A percentile compares a stretch with the other conserved stretches of the same genome.
Conservation (phyloP, 1,140 invertebrate species). For the Cecropterus lyciades region DNA sequence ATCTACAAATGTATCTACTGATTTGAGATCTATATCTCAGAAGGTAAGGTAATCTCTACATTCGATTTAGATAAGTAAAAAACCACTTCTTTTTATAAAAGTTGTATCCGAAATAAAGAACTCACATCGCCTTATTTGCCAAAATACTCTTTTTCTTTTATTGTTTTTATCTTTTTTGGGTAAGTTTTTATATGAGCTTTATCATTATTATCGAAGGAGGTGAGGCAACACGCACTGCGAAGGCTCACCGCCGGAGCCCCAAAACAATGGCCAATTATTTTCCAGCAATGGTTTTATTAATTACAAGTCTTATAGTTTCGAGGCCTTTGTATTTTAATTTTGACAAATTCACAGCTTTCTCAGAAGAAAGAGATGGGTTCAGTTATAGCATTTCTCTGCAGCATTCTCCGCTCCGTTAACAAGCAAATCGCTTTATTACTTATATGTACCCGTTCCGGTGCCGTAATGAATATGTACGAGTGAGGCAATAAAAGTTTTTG, state of each 20-base stretch:
- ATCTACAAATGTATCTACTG: no score
- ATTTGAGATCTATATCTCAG: no score
- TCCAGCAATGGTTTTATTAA: conserved; percentile 70
- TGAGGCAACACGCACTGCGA: conserved; percentile 31
- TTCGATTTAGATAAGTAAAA: background rate
- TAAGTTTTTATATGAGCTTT: conserved; percentile 7
- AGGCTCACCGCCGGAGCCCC: conserved; percentile 41
- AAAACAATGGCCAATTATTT: conserved; percentile 76
- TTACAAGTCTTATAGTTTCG: conserved; percentile 54
- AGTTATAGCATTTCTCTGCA: no score
- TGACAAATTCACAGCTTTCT: conserved; percentile 73
- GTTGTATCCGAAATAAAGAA: conserved; percentile 4
- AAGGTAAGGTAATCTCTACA: no score
- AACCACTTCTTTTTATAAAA: background rate
- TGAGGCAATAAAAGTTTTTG: conserved; percentile 56
- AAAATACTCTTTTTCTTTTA: conserved; percentile 10
- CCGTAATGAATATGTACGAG: conserved; percentile 55
- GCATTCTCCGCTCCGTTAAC: conserved; percentile 33
- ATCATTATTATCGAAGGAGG: conserved; percentile 18
- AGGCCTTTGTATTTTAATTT: conserved; percentile 78
- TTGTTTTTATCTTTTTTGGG: conserved; percentile 2
- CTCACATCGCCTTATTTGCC: conserved; percentile 15
- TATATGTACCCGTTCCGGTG: conserved; percentile 44
- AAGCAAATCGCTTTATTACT: conserved; percentile 65
- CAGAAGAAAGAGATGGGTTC: conserved; percentile 51